phyloP scores from a whole-genome alignment of 2,888 invertebrate species.

The Priocnemis perturbator region DNA sequence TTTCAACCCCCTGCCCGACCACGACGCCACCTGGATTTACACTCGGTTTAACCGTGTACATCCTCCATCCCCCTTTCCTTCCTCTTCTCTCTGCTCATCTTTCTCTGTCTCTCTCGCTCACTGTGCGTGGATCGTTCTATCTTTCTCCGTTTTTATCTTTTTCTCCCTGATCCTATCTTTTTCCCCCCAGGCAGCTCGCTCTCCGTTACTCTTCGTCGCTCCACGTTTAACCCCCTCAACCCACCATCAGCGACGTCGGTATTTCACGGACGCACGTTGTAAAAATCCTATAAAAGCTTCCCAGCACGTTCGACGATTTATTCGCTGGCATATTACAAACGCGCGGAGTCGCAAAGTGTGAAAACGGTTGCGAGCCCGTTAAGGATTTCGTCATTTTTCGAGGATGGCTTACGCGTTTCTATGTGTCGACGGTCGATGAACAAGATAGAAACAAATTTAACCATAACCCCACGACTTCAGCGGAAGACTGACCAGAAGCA shows the following conservation, averaged over 20 bases:
- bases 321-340: constrained; percentile 29
- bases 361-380: too few relatives aligned
- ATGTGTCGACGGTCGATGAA: too few relatives aligned
- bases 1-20: constrained; percentile 6
- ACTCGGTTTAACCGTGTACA: constrained; percentile 49
- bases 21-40: constrained; percentile 42
- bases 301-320: constrained; percentile 51
- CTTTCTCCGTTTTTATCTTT: constrained; percentile 7
- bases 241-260: constrained; percentile 33
- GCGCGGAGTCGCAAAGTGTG: constrained; percentile 17
- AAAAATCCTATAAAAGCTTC: constrained; percentile 57
- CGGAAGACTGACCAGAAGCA: too few relatives aligned
- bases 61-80: constrained; percentile 6
- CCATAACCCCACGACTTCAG: too few relatives aligned
- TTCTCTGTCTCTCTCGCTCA: background rate
- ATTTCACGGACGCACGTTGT: constrained; percentile 51
- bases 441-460: too few relatives aligned
- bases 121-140: background rate
- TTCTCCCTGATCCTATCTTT: background rate
- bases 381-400: too few relatives aligned
- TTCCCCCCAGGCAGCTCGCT: background rate
- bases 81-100: background rate
- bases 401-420: too few relatives aligned
- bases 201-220: background rate
- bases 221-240: constrained; percentile 16